Conservation (phyloP, 2,797 vertebrate species). For the Rhinophrynus dorsalis region DNA sequence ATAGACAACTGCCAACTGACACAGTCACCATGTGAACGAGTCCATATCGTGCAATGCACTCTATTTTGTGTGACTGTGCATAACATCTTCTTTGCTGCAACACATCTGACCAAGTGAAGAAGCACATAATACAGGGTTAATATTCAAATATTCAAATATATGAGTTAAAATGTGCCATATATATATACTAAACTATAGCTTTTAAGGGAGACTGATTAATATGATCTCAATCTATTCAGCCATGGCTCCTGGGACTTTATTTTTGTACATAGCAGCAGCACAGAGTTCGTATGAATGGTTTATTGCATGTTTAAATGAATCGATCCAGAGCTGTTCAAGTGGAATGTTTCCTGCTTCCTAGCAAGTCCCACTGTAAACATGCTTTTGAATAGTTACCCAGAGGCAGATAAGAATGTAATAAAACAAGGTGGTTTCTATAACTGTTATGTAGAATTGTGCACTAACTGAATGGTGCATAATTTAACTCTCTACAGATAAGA, state of each 20-base stretch:
- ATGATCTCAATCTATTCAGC: neutral
- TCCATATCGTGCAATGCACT: too few species aligned
- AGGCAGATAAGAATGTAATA: conserved; percentile 5
- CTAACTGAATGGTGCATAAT: neutral
- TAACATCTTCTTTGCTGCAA: too few species aligned
- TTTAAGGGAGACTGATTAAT: too few species aligned
- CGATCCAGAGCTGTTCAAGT: neutral
- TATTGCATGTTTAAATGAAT: conserved; percentile 1
- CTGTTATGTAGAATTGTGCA: neutral
- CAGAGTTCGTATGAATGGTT: neutral
- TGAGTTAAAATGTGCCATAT: too few species aligned
- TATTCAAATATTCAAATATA: too few species aligned
- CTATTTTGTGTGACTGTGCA: too few species aligned
- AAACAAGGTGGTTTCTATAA: neutral
- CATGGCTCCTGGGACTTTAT: neutral
- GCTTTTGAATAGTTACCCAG: neutral
- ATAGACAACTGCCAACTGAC: too few species aligned
- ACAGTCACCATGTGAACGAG: too few species aligned
- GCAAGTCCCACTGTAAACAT: neutral
- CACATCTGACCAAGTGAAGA: too few species aligned
- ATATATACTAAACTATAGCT: too few species aligned
- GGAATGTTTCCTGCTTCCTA: conserved; percentile 7
- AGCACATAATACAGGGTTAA: neutral
- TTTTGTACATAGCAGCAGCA: too few species aligned
- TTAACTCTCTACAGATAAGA: neutral